Evolutionary conservation across 1,140 invertebrate species (phyloP).

Genomic region (Bradysia coprophila): DNA sequence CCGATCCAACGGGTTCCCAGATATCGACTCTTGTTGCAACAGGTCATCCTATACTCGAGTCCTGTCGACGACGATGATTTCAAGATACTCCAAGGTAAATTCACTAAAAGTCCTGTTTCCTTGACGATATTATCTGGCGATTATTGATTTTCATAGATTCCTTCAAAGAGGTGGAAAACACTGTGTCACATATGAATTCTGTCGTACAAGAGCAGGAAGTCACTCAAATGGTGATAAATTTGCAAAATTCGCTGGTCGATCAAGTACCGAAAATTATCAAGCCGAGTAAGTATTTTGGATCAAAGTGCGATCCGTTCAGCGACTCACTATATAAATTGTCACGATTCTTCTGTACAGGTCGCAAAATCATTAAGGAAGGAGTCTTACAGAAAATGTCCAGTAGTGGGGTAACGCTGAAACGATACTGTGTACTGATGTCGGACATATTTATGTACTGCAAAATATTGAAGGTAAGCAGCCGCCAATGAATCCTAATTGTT

Average conservation of each 20-base stretch:
- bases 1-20: slow-evolving; percentile 60
- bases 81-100: slow-evolving; percentile 25
- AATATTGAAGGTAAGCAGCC: slow-evolving; percentile 22
- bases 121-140: background rate
- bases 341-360: too few relatives aligned
- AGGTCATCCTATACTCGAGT: slow-evolving; percentile 42
- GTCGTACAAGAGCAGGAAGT: slow-evolving; percentile 53
- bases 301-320: too few relatives aligned
- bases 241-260: slow-evolving; percentile 40
- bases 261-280: slow-evolving; percentile 40
- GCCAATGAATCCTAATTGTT: too few relatives aligned
- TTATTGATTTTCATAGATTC: slow-evolving; percentile 30
- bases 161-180: slow-evolving; percentile 40
- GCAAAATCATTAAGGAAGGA: slow-evolving; percentile 50
- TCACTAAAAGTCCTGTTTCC: slow-evolving; percentile 2
- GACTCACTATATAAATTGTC: too few relatives aligned
- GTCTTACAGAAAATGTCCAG: slow-evolving; percentile 41
- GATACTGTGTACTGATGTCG: slow-evolving; percentile 31
- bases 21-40: slow-evolving; percentile 49
- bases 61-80: slow-evolving; percentile 40
- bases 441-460: slow-evolving; percentile 43
- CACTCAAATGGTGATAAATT: slow-evolving; percentile 40
- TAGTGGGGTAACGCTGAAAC: slow-evolving; percentile 23
- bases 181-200: slow-evolving; percentile 49
- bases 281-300: slow-evolving; percentile 29